A percentile compares a stretch with the other conserved stretches of the same genome.
These are phyloP conservation scores for Nixonia krombeini DNA, from an alignment of 1,140 invertebrate genomes.

Conservation along the genomic window DNA sequence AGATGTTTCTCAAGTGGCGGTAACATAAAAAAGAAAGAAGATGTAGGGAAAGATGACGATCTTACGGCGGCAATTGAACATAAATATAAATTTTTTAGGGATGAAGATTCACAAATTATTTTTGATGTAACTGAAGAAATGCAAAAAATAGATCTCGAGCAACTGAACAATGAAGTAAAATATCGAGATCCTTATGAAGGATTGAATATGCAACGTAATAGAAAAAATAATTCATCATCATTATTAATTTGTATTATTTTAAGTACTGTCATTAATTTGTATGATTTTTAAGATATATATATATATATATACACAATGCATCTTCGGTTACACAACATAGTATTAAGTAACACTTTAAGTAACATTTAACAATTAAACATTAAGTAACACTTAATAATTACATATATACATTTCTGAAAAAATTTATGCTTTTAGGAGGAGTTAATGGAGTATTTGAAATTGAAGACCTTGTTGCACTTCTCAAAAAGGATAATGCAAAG, in stretches of 20 bases:
- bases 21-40: conserved; percentile 12
- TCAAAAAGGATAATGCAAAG: conserved; percentile 82
- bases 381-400: too few species aligned
- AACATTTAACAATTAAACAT: too few species aligned
- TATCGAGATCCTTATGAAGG: conserved; percentile 63
- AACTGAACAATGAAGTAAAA: conserved; percentile 60
- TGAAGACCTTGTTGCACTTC: conserved; percentile 84
- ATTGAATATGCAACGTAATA: conserved; percentile 71
- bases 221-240: too few species aligned
- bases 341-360: too few species aligned
- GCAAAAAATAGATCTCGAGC: conserved; percentile 63
- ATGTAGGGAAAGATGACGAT: conserved; percentile 11
- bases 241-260: conserved; percentile 36
- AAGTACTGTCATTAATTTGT: conserved; percentile 46
- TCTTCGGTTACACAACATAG: too few species aligned
- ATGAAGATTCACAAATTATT: too few species aligned
- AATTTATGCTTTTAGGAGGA: too few species aligned
- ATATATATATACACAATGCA: neutral
- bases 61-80: conserved; percentile 46
- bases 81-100: conserved; percentile 75
- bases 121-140: conserved; percentile 79
- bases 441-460: conserved; percentile 87
- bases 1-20: too few species aligned
- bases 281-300: too few species aligned
- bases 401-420: too few species aligned